Evolutionary conservation across 2,797 vertebrate genomes (phyloP).

Genomic region (Eulemur albifrons): DNA sequence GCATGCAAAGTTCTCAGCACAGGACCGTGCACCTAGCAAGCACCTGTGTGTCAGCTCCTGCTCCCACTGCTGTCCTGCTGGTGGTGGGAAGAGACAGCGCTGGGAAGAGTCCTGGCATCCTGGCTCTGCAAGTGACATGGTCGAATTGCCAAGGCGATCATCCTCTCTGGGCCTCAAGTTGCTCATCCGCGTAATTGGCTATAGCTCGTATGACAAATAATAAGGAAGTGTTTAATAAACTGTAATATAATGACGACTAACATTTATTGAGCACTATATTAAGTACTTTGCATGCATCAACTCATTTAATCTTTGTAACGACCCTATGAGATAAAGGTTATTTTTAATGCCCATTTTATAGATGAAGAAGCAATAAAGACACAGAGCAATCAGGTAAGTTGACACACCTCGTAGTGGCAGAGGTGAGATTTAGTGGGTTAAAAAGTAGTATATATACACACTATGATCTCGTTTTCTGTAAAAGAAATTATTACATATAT

Average conservation of each 20-base stretch:
- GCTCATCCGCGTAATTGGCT: background rate
- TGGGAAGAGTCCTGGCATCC: background rate
- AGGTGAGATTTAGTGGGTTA: background rate
- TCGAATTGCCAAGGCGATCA: background rate
- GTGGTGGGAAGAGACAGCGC: background rate
- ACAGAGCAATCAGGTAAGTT: background rate
- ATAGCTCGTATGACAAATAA: background rate
- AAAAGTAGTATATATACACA: background rate
- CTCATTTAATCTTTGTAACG: background rate
- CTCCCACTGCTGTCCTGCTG: background rate
- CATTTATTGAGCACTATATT: background rate
- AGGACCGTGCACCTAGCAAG: background rate
- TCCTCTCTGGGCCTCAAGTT: background rate
- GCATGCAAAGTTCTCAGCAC: background rate
- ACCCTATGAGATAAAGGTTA: background rate
- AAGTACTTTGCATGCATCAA: background rate
- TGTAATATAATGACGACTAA: background rate
- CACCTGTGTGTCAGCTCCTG: background rate
- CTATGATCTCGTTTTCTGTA: background rate
- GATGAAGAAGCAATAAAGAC: background rate
- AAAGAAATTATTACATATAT: background rate
- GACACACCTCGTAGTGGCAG: background rate
- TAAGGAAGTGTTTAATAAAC: background rate
- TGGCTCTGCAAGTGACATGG: background rate
- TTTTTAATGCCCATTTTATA: conserved; percentile 11